Conservation (phyloP, 1,140 invertebrate genomes). For the Drosophila elegans region DNA sequence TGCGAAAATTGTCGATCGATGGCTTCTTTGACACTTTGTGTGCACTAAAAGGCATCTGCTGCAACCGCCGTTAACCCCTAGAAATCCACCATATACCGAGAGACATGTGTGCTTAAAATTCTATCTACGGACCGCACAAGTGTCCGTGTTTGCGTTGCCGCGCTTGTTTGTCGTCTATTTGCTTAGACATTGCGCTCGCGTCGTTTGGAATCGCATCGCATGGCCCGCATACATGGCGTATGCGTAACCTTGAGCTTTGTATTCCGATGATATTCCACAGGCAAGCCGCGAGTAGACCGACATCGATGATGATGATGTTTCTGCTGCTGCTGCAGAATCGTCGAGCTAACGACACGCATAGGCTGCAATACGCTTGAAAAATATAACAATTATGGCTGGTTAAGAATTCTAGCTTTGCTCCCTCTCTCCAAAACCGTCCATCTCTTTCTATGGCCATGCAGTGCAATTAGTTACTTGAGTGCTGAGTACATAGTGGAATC, state of each 20-base stretch:
- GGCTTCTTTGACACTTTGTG: constrained; percentile 58
- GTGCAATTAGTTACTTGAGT: constrained; percentile 47
- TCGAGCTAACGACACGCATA: constrained; percentile 55
- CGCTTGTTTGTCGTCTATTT: constrained; percentile 68
- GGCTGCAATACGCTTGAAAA: constrained; percentile 67
- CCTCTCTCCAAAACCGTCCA: constrained; percentile 4
- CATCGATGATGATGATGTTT: constrained; percentile 43
- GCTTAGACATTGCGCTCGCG: constrained; percentile 75
- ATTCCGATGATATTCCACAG: constrained; percentile 56
- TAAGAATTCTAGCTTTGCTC: constrained; percentile 54
- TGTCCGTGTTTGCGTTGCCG: constrained; percentile 77
- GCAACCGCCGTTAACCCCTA: constrained; percentile 11
- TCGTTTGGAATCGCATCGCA: constrained; percentile 32
- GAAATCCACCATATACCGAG: constrained; percentile 11
- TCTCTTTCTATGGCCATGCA: constrained; percentile 36
- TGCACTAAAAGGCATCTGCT: constrained; percentile 28
- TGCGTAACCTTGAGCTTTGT: constrained; percentile 78
- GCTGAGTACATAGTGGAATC: constrained; percentile 32
- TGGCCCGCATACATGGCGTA: constrained; percentile 71
- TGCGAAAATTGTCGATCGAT: constrained; percentile 37
- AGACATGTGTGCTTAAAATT: constrained; percentile 49
- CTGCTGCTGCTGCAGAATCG: constrained; percentile 29
- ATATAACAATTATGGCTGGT: constrained; percentile 74
- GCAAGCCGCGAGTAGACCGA: constrained; percentile 41
- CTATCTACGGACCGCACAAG: constrained; percentile 68